Percentiles rank a stretch among this genome's conserved stretches.
phyloP scores from a whole-genome alignment of 2,888 invertebrate species.

The Scaptomyza caliginosa region DNA sequence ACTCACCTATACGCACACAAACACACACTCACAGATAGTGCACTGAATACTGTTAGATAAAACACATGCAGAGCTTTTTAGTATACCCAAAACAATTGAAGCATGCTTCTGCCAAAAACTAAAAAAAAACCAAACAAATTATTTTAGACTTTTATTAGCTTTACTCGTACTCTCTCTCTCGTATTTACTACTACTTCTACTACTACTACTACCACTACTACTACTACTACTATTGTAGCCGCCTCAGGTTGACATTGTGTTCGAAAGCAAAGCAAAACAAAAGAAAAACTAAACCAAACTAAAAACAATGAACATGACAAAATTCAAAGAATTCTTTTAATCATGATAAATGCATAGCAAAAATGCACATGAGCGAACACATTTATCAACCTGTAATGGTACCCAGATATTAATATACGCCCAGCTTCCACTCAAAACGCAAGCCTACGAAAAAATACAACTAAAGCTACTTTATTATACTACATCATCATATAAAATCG shows the following conservation, averaged over 20 bases:
- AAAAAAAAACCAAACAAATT: slow-evolving; percentile 14
- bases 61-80: slow-evolving; percentile 42
- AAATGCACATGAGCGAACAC: slow-evolving; percentile 65
- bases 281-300: slow-evolving; percentile 7
- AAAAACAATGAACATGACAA: slow-evolving; percentile 5
- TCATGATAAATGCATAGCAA: slow-evolving; percentile 47
- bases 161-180: slow-evolving; percentile 46
- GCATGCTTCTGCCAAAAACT: slow-evolving; percentile 67
- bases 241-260: slow-evolving; percentile 76
- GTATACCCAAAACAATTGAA: slow-evolving; percentile 56
- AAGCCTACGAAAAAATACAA: slow-evolving; percentile 47
- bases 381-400: slow-evolving; percentile 80
- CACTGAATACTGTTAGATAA: slow-evolving; percentile 33
- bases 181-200: slow-evolving; percentile 37
- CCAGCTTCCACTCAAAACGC: slow-evolving; percentile 79
- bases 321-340: slow-evolving; percentile 10
- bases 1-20: slow-evolving; percentile 6
- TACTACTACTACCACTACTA: slow-evolving; percentile 27
- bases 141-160: slow-evolving; percentile 62
- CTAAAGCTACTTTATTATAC: slow-evolving; percentile 32
- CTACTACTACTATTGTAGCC: slow-evolving; percentile 44
- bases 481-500: slow-evolving; percentile 35
- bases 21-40: slow-evolving; percentile 16
- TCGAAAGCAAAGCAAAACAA: slow-evolving; percentile 46
- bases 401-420: slow-evolving; percentile 84